Base-by-base conservation (phyloP, 2,888 invertebrate species). In the Graphium colonna region DNA sequence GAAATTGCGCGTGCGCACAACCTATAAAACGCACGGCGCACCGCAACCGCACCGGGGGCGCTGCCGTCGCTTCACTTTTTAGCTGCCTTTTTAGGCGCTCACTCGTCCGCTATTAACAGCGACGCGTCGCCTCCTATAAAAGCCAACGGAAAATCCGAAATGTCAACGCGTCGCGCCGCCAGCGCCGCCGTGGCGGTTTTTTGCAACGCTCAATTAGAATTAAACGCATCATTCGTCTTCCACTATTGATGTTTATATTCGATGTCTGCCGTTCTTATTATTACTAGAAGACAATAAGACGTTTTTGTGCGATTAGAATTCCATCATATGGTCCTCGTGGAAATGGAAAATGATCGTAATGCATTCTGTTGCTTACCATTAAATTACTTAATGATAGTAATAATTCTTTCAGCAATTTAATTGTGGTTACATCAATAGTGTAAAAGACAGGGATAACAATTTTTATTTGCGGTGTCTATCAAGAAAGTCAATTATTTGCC, bases 1-100 rank as follows among this genome's bases (percentile, higher is more conserved):
- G 73, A 75, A 77, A 75, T 73, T 74, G 72, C 71, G 68, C 72
- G 68, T 63, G 71, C 70, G 68, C 75, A 71, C 60, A 65, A 62
- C 64, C 68, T 71, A 68, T 69, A 64, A 67, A 44, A 69, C 68
- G 53, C 56, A 67, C 69, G 63, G 65, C 60, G 59, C 59, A 50
- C 49, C 51, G 45, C 40, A 45, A 45, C 49, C 49, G 45, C 54
- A 54, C 40, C 53, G 44, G 43, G 50, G 50, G 50, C 49, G 54
- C 49, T 45, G 54, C 48, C 50, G 54, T 54, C 54, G 50, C 50
- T 45, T 54, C 50, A 50, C 54, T 54, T 50, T 50, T 54, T 54
- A 50, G 49, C 41, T 50, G 49, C 49, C 53, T 53, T 53, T 53
- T 49, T 53, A 53, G 53, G 38, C 53, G 13, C 36, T n/a, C 36